Evolutionary conservation across 2,113 vertebrate species (phyloP), one percentile per base, ranked within the genome.

Genomic region (Alaudala cheleensis): DNA sequence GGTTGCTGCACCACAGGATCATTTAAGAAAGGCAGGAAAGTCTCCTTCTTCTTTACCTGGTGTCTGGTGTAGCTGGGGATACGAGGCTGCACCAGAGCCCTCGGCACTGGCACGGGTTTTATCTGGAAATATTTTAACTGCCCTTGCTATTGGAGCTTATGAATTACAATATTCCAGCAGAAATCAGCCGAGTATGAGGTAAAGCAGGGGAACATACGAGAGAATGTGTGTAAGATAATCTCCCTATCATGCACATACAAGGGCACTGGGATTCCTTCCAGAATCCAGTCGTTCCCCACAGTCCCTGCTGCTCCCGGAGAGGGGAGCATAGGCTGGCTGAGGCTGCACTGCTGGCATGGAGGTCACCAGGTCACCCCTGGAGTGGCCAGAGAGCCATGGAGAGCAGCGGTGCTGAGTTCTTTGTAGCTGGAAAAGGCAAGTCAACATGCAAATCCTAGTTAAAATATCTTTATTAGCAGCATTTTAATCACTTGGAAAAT

Each of bases 391-490:
- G 33, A 50, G 74, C 39, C 3, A 1, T 29, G 3, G 65, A 60
- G 56, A 92, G 53, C 66, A 93, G 79, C 1, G 0, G 21, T 12
- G 45, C 28, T 45, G 92, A 87, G 81, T 34, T 19, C 79, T 81
- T 78, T 88, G 70, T 86, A 96, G 82, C 96, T 96, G 96, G 88
- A 97, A 97, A 97, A 97, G 96, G 92, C 96, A 93, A 97, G 90
- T 92, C 96, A 94, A 90, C 91, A 79, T 76, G 78, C 51, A 91
- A 96, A 95, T 88, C 81, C 86, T 83, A 76, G 89, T 81, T 95
- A 97, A 95, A 97, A 88, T 96, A 92, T 81, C 96, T 95, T 96
- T 94, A 97, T 97, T 97, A 97, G 90, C 93, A 88, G 89, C 90
- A 95, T 97, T 96, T 95, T 96, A 97, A 97, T 97, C 93, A 93